Percentiles rank a stretch among this genome's conserved stretches.
phyloP scores from a whole-genome alignment of 2,113 vertebrate genomes.

The Callaeas wilsoni region DNA sequence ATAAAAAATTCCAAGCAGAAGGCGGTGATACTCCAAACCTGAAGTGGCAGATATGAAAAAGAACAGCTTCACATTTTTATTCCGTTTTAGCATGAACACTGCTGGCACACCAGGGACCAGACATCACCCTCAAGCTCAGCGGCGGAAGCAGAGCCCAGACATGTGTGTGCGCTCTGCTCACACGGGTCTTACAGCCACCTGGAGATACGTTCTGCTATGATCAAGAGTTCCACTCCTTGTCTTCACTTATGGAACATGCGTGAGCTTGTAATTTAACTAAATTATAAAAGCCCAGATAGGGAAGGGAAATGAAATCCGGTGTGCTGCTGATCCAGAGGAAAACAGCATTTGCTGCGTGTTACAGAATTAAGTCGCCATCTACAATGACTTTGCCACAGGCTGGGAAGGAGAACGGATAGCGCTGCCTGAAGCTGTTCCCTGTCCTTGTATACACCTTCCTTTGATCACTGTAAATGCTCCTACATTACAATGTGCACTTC shows the following conservation, averaged over 20 bases:
- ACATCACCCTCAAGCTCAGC: fast-evolving
- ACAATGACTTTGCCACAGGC: neutral
- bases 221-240: neutral
- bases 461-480: neutral
- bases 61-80: neutral
- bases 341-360: neutral
- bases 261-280: neutral
- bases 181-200: neutral
- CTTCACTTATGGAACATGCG: neutral
- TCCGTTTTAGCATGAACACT: neutral
- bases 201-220: neutral
- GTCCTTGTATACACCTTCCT: neutral
- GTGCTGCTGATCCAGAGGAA: neutral
- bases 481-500: neutral
- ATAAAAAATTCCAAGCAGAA: neutral
- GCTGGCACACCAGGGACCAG: neutral
- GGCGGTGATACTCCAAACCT: neutral
- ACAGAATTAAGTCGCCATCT: neutral
- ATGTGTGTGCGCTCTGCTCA: neutral
- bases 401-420: neutral
- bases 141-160: neutral
- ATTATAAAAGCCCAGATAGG: neutral
- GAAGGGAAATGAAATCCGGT: neutral
- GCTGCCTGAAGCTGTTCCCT: neutral
- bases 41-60: neutral